phyloP scores from a whole-genome alignment of 2,113 vertebrate species.

The Alectura lathami region DNA sequence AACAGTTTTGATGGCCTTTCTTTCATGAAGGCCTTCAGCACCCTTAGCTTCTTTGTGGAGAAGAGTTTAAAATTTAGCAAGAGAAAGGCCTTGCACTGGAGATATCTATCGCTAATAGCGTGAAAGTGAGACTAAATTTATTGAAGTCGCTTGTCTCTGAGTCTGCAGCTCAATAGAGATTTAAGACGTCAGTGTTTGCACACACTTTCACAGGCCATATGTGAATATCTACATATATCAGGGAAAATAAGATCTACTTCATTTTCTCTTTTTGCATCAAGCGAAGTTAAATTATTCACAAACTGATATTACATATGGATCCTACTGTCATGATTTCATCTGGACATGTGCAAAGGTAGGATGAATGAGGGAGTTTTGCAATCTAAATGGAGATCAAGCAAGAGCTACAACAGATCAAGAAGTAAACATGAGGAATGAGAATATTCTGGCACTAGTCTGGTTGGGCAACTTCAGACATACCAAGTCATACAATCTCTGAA shows the following conservation, averaged over 20 bases:
- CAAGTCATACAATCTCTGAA: background rate
- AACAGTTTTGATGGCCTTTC: background rate
- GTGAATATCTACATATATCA: background rate
- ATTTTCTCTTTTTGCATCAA: background rate
- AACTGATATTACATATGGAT: background rate
- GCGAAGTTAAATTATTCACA: background rate
- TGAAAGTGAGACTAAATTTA: background rate
- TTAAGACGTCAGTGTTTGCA: background rate
- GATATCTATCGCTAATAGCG: background rate
- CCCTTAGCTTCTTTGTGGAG: background rate
- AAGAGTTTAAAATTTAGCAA: background rate
- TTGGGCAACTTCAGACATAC: background rate
- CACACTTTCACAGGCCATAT: background rate
- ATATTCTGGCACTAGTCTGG: background rate
- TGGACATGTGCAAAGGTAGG: background rate
- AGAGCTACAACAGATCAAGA: background rate
- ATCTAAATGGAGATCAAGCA: background rate
- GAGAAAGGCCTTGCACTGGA: background rate
- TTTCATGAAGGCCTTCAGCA: background rate
- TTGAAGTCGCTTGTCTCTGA: background rate
- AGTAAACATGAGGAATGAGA: background rate
- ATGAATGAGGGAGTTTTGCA: background rate
- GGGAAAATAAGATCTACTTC: background rate
- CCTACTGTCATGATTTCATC: background rate
- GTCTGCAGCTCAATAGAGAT: background rate